Evolutionary conservation across 2,113 vertebrate genomes (phyloP).

Genomic region (Connochaetes taurinus): DNA sequence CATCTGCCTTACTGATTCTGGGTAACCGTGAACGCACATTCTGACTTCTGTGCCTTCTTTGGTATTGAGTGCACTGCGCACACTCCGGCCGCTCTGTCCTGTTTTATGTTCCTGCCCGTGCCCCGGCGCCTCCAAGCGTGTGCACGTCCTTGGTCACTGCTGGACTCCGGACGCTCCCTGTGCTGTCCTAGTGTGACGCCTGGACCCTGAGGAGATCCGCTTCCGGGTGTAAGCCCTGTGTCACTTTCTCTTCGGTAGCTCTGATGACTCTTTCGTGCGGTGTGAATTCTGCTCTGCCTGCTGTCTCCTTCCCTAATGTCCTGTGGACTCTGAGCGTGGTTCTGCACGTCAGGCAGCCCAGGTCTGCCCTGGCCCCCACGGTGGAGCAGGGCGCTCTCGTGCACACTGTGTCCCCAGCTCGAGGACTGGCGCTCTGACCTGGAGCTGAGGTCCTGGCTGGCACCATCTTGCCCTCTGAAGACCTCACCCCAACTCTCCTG

Average conservation of each 20-base stretch:
- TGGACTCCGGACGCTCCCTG: background rate
- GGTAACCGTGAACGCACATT: background rate
- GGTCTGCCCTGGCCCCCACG: fast-evolving
- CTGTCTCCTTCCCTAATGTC: background rate
- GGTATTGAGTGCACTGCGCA: background rate
- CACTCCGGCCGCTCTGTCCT: background rate
- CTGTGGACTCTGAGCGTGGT: background rate
- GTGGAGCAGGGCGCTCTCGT: background rate
- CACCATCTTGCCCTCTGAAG: background rate
- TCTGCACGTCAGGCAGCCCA: fast-evolving
- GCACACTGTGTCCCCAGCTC: background rate
- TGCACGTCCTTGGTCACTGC: too few species aligned
- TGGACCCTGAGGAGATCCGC: background rate
- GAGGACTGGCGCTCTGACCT: fast-evolving
- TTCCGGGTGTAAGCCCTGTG: background rate
- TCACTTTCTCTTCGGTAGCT: background rate
- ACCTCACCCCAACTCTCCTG: background rate
- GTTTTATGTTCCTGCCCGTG: background rate
- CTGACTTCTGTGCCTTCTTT: background rate
- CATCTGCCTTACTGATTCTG: background rate
- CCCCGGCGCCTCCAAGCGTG: too few species aligned
- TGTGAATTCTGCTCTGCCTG: background rate
- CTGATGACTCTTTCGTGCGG: background rate
- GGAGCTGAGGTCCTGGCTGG: too few species aligned
- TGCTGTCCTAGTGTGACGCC: background rate